Evolutionary conservation across 1,140 invertebrate species (phyloP).

Genomic region (Polypedilum vanderplanki): DNA sequence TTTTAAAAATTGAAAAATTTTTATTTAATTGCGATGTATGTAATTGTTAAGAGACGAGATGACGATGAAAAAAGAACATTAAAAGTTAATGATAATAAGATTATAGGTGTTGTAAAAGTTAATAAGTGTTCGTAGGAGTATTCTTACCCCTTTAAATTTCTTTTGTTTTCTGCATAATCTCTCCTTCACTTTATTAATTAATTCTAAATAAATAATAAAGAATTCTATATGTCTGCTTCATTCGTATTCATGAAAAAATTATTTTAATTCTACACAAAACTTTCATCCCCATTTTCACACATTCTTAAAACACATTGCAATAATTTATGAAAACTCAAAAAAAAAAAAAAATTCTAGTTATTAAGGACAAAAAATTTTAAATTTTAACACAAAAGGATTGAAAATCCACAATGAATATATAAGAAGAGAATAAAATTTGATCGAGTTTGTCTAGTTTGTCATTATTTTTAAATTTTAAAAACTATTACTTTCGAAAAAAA

Average conservation of each 20-base stretch:
- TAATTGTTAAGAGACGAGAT: neutral
- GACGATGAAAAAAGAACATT: neutral
- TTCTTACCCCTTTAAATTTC: neutral
- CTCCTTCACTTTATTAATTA: neutral
- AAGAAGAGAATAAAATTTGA: too few relatives aligned
- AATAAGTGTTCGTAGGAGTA: conserved; percentile 23
- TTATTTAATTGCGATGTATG: neutral
- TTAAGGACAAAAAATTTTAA: too few relatives aligned
- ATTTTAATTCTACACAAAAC: neutral
- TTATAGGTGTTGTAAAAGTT: conserved; percentile 21
- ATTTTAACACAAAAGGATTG: too few relatives aligned
- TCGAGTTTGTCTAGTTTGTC: too few relatives aligned
- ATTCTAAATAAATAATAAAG: neutral
- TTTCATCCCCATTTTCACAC: neutral
- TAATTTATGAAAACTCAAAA: too few relatives aligned
- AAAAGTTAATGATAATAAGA: neutral
- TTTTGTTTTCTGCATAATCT: neutral
- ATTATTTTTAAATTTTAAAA: too few relatives aligned
- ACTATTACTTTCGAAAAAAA: too few relatives aligned
- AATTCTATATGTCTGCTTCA: neutral
- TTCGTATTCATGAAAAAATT: neutral
- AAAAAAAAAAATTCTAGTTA: too few relatives aligned
- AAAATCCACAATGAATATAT: too few relatives aligned
- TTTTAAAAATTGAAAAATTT: neutral
- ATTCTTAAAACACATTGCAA: neutral